Evolutionary conservation across 2,888 invertebrate species (phyloP).

Genomic region (Cryptus armator): DNA sequence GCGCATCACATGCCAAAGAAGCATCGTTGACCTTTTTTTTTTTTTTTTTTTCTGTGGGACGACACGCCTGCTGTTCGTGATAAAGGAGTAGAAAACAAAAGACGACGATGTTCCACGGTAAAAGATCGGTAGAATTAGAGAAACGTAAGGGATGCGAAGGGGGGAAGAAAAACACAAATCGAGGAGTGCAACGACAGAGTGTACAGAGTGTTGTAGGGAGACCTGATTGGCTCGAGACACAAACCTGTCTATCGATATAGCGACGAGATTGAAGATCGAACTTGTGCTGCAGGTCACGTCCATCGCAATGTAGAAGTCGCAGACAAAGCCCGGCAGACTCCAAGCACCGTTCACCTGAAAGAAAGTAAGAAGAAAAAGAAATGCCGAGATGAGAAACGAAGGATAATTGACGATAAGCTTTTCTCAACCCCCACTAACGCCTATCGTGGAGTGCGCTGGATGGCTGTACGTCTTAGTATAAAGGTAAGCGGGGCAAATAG

Average conservation of each 20-base stretch:
- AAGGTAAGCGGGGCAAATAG: no score
- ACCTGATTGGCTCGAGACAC: slow-evolving; percentile 13
- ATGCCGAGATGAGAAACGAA: slow-evolving; percentile 14
- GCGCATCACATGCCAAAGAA: not conserved
- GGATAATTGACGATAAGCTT: slow-evolving; percentile 41
- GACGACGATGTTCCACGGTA: not conserved
- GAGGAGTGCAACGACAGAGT: not conserved
- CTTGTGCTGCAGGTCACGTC: slow-evolving; percentile 99
- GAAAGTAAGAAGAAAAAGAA: slow-evolving; percentile 66
- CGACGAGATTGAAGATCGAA: slow-evolving; percentile 98
- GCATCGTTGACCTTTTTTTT: not conserved
- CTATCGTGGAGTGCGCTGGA: no score
- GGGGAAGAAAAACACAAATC: not conserved
- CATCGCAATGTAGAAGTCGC: slow-evolving; percentile 99
- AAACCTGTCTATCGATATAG: slow-evolving; percentile 98
- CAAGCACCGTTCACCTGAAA: slow-evolving; percentile 94
- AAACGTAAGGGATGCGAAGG: not conserved
- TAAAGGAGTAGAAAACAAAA: not conserved
- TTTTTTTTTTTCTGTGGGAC: not conserved
- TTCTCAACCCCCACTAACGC: not conserved
- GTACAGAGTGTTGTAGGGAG: not conserved
- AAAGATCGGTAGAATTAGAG: not conserved
- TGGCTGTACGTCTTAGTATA: no score
- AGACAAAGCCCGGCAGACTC: slow-evolving; percentile 95
- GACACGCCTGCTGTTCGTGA: not conserved